Evolutionary conservation across 1,140 invertebrate species (phyloP).

Genomic region (Philaenus spumarius): DNA sequence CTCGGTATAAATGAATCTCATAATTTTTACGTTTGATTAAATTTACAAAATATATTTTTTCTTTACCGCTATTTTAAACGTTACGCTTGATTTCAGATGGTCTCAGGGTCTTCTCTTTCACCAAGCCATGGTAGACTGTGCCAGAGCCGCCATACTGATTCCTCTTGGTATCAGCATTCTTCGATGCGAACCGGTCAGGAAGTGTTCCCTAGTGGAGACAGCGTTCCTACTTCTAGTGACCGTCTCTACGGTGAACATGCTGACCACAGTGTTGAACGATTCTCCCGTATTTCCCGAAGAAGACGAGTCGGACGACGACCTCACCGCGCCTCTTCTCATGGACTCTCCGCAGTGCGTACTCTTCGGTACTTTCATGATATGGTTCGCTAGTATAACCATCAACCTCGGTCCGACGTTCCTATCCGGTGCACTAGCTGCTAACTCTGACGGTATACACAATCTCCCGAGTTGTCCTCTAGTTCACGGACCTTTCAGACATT

Average conservation of each 20-base stretch:
- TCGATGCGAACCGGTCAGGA: constrained; percentile 72
- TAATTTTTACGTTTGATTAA: no score
- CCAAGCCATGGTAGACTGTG: constrained; percentile 78
- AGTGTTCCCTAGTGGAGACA: constrained; percentile 84
- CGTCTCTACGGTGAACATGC: constrained; percentile 84
- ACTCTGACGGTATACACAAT: constrained; percentile 64
- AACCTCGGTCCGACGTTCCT: constrained; percentile 87
- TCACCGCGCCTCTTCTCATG: constrained; percentile 61
- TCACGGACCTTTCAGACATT: constrained; percentile 65
- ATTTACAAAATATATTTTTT: no score
- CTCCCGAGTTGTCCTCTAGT: constrained; percentile 76
- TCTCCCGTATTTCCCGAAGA: constrained; percentile 72
- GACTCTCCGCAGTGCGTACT: constrained; percentile 81
- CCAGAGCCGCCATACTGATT: constrained; percentile 69
- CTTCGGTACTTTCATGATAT: constrained; percentile 89
- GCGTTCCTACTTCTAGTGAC: constrained; percentile 83
- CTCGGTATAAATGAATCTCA: no score
- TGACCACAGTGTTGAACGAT: constrained; percentile 84
- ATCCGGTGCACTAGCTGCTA: constrained; percentile 76
- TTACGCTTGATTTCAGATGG: constrained; percentile 60
- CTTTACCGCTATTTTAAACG: no score
- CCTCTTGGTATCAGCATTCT: constrained; percentile 76
- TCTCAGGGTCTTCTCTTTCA: constrained; percentile 82
- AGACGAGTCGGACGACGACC: constrained; percentile 54
- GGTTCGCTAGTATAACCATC: constrained; percentile 85